Evolutionary conservation across 2,888 invertebrate species (phyloP), one percentile per base, ranked within the genome.

Genomic region (Hylaea fasciaria): DNA sequence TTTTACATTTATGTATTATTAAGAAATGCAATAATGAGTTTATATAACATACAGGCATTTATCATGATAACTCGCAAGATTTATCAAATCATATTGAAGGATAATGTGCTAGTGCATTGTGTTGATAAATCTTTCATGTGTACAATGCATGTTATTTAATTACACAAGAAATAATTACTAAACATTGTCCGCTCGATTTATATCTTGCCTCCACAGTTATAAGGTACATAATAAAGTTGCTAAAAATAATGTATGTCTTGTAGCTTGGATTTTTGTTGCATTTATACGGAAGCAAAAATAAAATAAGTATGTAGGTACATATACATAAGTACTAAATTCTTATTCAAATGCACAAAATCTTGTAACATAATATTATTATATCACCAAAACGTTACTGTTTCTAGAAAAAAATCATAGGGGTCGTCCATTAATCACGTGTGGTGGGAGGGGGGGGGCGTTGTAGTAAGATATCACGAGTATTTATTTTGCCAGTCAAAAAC

Each of bases 141-240:
- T 13, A 29, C 13, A 52, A 44, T 44, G 43, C 51, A 52, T 52
- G 51, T 14, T n/a, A 51, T 52, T 35, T 52, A 44, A 43, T 52
- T 44, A 44, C 43, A 51, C 16, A 51, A 41, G 12, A 16, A 40
- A 51, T 49, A 28, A 40, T 51, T 22, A 49, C 28, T 49, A 22
- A 13, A 44, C 46, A 14, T 29, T 46, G 47, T 48, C 35, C 37
- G 12, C 35, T n/a, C n/a, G 7, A 47, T 14, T 17, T 1, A 16
- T 4, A 47, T 11, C 35, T 16, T 35, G 13, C 3, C 17, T 17
- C 14, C 7, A 16, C 4, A 7, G 12, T 12, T 12, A 2, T 35
- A 47, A 35, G 32, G 35, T 2, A 35, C 35, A 47, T 12, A 16
- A 35, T 47, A 10, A 10, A 12, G 12, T 17, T 16, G 8, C 8